Evolutionary conservation across 2,888 invertebrate species (phyloP).

Genomic region (Pristionchus exspectatus): DNA sequence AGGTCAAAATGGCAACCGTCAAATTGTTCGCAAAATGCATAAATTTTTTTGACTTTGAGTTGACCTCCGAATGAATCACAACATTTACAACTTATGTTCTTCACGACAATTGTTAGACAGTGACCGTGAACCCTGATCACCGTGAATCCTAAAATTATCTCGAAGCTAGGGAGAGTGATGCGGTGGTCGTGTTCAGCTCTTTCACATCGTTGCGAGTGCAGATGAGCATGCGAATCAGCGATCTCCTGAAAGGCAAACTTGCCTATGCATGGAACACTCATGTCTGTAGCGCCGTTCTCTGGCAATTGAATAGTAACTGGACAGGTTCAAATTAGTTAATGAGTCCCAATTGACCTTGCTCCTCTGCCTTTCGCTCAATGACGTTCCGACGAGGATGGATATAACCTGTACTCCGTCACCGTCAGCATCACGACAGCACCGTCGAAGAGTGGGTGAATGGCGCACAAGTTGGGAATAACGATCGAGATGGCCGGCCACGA

Average conservation of each 20-base stretch:
- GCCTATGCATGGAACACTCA: too few relatives aligned
- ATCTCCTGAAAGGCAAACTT: background rate
- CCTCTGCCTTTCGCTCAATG: too few relatives aligned
- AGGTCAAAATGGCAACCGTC: background rate
- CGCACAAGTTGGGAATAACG: conserved; percentile 38
- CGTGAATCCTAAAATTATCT: too few relatives aligned
- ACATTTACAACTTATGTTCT: too few relatives aligned
- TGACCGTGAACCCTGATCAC: too few relatives aligned
- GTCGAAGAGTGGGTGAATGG: background rate
- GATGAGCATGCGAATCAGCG: background rate
- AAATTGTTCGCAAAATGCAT: background rate
- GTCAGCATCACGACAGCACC: background rate
- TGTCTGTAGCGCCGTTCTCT: too few relatives aligned
- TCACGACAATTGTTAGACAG: too few relatives aligned
- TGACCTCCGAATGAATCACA: background rate
- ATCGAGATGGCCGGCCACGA: background rate
- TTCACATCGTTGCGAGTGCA: background rate
- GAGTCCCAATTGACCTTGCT: too few relatives aligned
- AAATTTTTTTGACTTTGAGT: background rate
- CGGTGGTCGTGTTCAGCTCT: background rate
- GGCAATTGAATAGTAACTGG: too few relatives aligned
- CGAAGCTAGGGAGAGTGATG: background rate
- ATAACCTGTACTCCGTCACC: background rate
- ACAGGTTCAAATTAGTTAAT: too few relatives aligned
- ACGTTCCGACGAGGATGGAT: too few relatives aligned